Base-by-base conservation (phyloP, 1,140 invertebrate genomes). In the Brachionus rotundiformis region DNA sequence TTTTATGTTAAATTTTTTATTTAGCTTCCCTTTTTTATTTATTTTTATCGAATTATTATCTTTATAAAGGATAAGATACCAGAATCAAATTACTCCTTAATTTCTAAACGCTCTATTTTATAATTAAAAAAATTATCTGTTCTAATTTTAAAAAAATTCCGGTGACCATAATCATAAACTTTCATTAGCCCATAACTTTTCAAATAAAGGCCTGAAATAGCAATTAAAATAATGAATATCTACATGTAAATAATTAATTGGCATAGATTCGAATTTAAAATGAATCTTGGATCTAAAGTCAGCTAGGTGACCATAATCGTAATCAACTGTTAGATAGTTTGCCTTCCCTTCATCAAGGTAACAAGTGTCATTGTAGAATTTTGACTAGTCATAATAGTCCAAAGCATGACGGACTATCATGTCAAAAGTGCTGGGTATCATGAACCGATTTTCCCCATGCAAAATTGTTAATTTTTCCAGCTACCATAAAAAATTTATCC, bases 211-310 rank as follows among this genome's bases (percentile, higher is more conserved):
- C 5, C 25, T 63, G 11, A 63, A 63, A 63, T 63, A 63, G 27
- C 59, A 63, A 63, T 63, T 63, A 23, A 63, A 63, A 63, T 63
- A 63, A 31, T 63, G 25, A 27, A 63, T 3, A 27, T 63, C 59
- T 13, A 63, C 23, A 27, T 63, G 19, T 1, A 63, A 13, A 63
- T 27, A 23, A 1, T 0, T 63, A 63, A 63, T 63, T 27, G 19
- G 59, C 59, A 63, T 63, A 27, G 59, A 25, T 13, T 23, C 23
- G 7, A 63, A 63, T 8, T 23, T 63, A 63, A 63, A 63, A 27
- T 29, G 19, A 31, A 63, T 27, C 10, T 27, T 4, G 4, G 19
- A 29, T 63, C 59, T 63, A 63, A 63, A 63, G 27, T 63, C 19
- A 5, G 59, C 19, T n/a, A 63, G 29, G 27, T 63, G 59, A 27